Percentiles rank a stretch among this genome's conserved stretches.
Conservation (phyloP, 2,888 invertebrate genomes). For the Pachymerium ferrugineum region DNA sequence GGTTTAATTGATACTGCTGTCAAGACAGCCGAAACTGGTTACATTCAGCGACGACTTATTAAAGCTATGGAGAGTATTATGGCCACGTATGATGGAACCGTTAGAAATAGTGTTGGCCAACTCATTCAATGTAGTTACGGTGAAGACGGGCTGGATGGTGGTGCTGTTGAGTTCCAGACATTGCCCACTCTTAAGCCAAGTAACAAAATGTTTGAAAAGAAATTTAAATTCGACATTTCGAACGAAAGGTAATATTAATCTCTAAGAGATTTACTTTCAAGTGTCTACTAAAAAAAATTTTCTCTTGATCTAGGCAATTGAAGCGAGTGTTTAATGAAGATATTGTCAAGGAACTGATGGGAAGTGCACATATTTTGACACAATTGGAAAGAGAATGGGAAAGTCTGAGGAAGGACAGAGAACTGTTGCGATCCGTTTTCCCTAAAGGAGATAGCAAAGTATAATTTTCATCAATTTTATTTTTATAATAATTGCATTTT, state of each 20-base stretch:
- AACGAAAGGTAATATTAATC: slow-evolving; percentile 68
- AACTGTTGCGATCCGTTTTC: slow-evolving; percentile 81
- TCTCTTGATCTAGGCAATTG: slow-evolving; percentile 56
- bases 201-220: slow-evolving; percentile 89
- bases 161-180: slow-evolving; percentile 92
- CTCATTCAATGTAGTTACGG: slow-evolving; percentile 94
- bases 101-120: slow-evolving; percentile 91
- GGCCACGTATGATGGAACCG: slow-evolving; percentile 98
- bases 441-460: slow-evolving; percentile 88
- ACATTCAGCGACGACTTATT: slow-evolving; percentile 98
- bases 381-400: slow-evolving; percentile 97
- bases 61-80: slow-evolving; percentile 99
- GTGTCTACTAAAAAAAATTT: neutral
- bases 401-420: slow-evolving; percentile 79
- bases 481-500: slow-evolving; percentile 6
- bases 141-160: slow-evolving; percentile 97
- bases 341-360: slow-evolving; percentile 86
- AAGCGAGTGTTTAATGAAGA: slow-evolving; percentile 88
- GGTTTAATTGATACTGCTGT: slow-evolving; percentile 99
- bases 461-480: too few relatives aligned
- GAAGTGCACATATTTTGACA: slow-evolving; percentile 82
- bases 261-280: too few relatives aligned
- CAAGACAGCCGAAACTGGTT: slow-evolving; percentile 99
- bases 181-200: slow-evolving; percentile 92
- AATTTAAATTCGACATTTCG: slow-evolving; percentile 91